Evolutionary conservation across 2,797 vertebrate species (phyloP).

Genomic region (Falco novaeseelandiae): DNA sequence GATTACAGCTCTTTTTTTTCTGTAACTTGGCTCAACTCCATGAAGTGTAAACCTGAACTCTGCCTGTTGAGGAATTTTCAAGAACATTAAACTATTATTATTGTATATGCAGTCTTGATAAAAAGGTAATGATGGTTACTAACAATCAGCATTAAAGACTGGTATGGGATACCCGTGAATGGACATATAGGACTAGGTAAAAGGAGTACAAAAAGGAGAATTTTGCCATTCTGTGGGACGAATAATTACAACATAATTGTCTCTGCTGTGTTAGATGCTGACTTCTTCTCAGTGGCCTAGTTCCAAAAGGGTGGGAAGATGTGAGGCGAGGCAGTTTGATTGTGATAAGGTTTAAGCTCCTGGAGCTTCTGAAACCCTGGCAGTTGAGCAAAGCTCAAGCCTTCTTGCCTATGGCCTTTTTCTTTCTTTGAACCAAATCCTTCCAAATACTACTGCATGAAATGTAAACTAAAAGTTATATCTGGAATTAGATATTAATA

Average conservation of each 20-base stretch:
- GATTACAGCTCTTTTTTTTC: not conserved
- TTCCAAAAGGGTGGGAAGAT: not conserved
- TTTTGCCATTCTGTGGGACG: not conserved
- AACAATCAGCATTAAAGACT: not conserved
- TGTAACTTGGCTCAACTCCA: not conserved
- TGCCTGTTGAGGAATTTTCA: not conserved
- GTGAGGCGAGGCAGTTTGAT: not conserved
- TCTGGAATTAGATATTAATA: not conserved
- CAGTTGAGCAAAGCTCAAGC: not conserved
- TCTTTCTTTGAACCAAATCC: not conserved
- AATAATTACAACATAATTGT: not conserved
- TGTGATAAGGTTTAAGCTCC: not conserved
- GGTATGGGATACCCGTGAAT: not conserved
- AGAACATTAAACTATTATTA: not conserved
- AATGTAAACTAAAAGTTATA: not conserved
- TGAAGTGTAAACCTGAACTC: not conserved
- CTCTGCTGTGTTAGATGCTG: not conserved
- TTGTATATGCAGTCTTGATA: not conserved
- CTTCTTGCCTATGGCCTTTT: not conserved
- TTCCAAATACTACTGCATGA: not conserved
- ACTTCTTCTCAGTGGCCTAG: not conserved
- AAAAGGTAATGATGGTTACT: not conserved
- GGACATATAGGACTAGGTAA: not conserved
- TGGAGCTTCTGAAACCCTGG: not conserved
- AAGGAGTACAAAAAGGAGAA: not conserved